phyloP scores from a whole-genome alignment of 1,140 invertebrate species.

The Battus philenor region DNA sequence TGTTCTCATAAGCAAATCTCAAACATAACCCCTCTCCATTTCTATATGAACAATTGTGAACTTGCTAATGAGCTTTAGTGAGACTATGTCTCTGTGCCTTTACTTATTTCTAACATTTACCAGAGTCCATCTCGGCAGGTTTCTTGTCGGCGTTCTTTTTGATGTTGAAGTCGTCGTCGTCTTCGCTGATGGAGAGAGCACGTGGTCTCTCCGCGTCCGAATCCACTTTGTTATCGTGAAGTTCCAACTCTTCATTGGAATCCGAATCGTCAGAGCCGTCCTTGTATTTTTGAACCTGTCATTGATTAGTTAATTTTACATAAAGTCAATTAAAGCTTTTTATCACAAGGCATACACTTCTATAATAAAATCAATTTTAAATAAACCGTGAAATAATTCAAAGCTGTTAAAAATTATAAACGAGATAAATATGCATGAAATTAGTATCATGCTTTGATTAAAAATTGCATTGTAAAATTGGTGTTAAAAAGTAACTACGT shows the following conservation, averaged over 20 bases:
- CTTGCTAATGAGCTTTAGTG: not conserved
- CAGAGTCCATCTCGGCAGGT: conserved; percentile 68
- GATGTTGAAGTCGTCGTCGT: conserved; percentile 51
- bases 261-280: conserved; percentile 48
- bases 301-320: conserved; percentile 12
- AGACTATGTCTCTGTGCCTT: not conserved
- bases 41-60: no score
- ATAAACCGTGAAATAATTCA: no score
- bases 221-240: conserved; percentile 66
- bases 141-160: conserved; percentile 58
- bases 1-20: no score
- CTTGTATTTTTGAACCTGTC: conserved; percentile 68
- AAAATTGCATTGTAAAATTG: no score
- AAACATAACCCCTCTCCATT: no score
- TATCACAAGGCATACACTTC: no score
- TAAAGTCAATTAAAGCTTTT: no score
- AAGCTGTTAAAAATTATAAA: no score
- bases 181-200: conserved; percentile 47
- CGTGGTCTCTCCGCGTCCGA: conserved; percentile 45
- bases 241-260: conserved; percentile 58
- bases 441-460: no score
- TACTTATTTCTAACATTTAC: conserved; percentile 25
- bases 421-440: no score
- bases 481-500: no score
- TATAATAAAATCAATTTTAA: no score